Percentiles rank a stretch among this genome's conserved stretches.
These are phyloP conservation scores for Melipona quadrifasciata DNA, from an alignment of 1,140 invertebrate genomes.

Conservation along the genomic window DNA sequence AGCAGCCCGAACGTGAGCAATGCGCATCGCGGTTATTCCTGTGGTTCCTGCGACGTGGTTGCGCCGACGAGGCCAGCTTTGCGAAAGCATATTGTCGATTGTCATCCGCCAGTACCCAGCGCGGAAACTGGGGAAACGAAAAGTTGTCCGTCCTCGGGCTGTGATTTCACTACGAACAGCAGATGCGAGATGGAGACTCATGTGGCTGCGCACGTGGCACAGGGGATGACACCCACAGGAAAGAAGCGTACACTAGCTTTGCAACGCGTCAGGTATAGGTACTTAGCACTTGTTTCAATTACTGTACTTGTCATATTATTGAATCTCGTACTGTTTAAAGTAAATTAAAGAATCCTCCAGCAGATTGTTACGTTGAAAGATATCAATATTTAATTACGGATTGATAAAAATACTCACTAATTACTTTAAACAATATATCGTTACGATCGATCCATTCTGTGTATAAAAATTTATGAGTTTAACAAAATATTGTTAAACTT, in stretches of 20 bases:
- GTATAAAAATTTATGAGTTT: no score
- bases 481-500: no score
- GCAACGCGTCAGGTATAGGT: slow-evolving; percentile 82
- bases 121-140: slow-evolving; percentile 69
- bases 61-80: slow-evolving; percentile 76
- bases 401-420: background rate
- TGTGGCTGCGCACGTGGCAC: slow-evolving; percentile 77
- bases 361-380: background rate
- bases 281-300: slow-evolving; percentile 62
- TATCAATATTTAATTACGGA: no score
- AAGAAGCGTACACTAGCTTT: slow-evolving; percentile 79
- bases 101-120: slow-evolving; percentile 70
- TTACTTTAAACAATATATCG: background rate
- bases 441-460: background rate
- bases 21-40: slow-evolving; percentile 74
- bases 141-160: slow-evolving; percentile 77
- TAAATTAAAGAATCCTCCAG: background rate
- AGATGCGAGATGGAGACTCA: slow-evolving; percentile 79
- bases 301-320: fast-evolving
- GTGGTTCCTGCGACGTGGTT: slow-evolving; percentile 76
- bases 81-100: slow-evolving; percentile 77
- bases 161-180: slow-evolving; percentile 76
- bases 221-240: slow-evolving; percentile 76
- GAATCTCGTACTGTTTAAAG: background rate
- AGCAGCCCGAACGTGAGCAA: slow-evolving; percentile 74